Evolutionary conservation across 2,113 vertebrate species (phyloP).

Genomic region (Aspiorhynchus laticeps): DNA sequence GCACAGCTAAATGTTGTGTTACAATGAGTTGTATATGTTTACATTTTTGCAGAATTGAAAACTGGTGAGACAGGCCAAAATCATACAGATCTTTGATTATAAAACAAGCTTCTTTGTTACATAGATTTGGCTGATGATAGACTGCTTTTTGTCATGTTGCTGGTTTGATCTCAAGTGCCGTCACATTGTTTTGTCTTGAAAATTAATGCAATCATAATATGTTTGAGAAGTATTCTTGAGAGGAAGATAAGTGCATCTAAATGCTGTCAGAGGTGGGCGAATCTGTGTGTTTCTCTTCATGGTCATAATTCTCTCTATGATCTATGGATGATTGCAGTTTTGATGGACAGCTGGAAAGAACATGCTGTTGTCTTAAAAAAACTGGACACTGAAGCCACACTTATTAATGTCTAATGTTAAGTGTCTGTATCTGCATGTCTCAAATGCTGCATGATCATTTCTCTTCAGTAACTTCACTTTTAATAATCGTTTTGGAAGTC

Average conservation of each 20-base stretch:
- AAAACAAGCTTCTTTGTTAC: background rate
- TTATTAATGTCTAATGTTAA: background rate
- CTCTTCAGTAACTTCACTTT: background rate
- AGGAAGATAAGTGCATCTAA: constrained; percentile 13
- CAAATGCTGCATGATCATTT: background rate
- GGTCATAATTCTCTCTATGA: constrained; percentile 5
- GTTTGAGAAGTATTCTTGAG: constrained; percentile 29
- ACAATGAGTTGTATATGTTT: background rate
- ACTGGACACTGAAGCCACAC: background rate
- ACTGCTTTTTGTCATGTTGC: background rate
- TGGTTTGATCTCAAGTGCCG: background rate
- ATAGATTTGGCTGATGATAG: constrained; percentile 6
- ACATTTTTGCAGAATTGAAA: background rate
- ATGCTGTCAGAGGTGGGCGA: background rate
- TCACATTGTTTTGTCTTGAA: background rate
- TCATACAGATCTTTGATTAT: background rate
- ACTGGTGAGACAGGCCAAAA: background rate
- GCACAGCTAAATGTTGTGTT: background rate
- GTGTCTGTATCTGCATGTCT: background rate
- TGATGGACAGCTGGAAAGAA: background rate
- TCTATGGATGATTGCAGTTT: constrained; percentile 1
- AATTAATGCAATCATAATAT: background rate
- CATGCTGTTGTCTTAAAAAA: background rate
- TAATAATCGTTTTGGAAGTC: background rate
- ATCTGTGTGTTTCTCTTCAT: constrained; percentile 12